Base-by-base conservation (phyloP, 2,113 vertebrate genomes). In the Phaetusa simplex region DNA sequence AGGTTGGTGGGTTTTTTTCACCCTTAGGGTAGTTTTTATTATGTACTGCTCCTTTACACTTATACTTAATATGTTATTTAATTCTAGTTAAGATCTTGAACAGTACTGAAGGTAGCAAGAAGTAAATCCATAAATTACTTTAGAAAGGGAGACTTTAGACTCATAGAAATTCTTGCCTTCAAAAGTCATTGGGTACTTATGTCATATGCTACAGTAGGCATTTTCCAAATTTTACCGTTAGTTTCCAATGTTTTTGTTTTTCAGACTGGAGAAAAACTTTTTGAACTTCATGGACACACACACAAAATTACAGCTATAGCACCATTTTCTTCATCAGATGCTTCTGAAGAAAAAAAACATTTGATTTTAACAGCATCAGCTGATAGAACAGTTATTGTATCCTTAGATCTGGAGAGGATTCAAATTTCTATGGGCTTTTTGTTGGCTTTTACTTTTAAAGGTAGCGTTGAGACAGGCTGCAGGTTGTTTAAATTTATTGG, bases 301-400 rank as follows among this genome's bases (percentile, higher is more conserved):
- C 99, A 99, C 87, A 99, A 99, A 97, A 99, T 99, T 95, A 99
- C 99, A 40, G 99, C 99, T 90, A 97, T 99, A 73, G 97, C 95
- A 91, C 94, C 98, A 38, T 98, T 99, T 97, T 97, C 97, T 94
- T 93, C 93, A 1, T 93, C 95, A 82, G 96, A 94, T 50, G 90
- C 73, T 53, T 97, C 93, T 91, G 95, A 98, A 93, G 93, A 95
- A 24, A 91, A 95, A 45, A 96, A 88, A 7, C 96, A 98, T 34
- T 96, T 97, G 32, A 98, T 99, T 93, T 98, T 99, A 97, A 99
- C 99, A 12, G 99, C 99, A 62, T 99, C 99, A 53, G 99, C 99
- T 58, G 99, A 99, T 96, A 99, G 98, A 90, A 99, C 99, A 17
- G 98, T 99, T 96, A 99, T 99, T 94, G 98, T 99, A 99, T 99